These are phyloP conservation scores for Drosophila pegasa DNA, from an alignment of 2,888 invertebrate species.

Conservation along the genomic window DNA sequence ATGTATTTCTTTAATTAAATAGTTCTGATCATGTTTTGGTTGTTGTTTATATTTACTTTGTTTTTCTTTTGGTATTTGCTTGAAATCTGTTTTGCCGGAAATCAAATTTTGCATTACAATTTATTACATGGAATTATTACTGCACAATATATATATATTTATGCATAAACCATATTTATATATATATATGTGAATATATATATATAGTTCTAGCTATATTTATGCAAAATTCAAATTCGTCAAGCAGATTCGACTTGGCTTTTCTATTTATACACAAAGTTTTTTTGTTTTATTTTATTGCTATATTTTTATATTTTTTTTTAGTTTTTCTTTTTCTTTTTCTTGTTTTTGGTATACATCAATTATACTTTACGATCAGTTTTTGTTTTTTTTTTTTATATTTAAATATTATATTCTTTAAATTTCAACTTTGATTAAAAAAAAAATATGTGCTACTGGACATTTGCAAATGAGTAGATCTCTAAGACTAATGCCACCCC, in stretches of 20 bases:
- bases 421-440: slow-evolving; percentile 32
- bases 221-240: slow-evolving; percentile 48
- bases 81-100: slow-evolving; percentile 38
- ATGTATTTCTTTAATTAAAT: slow-evolving; percentile 69
- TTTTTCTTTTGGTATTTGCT: slow-evolving; percentile 16
- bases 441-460: slow-evolving; percentile 51
- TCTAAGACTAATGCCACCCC: slow-evolving; percentile 43
- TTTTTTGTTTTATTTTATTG: slow-evolving; percentile 17
- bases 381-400: slow-evolving; percentile 6
- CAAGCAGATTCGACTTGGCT: slow-evolving; percentile 37
- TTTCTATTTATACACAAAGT: slow-evolving; percentile 49
- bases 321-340: slow-evolving; percentile 20
- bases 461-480: slow-evolving; percentile 45
- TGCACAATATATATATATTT: slow-evolving; percentile 16
- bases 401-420: slow-evolving; percentile 30
- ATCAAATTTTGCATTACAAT: slow-evolving; percentile 53
- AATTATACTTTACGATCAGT: slow-evolving; percentile 57
- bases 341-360: slow-evolving; percentile 65
- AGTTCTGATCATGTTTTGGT: slow-evolving; percentile 32
- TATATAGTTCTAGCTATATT: slow-evolving; percentile 12
- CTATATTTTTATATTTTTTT: slow-evolving; percentile 18
- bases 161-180: slow-evolving; percentile 17
- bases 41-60: slow-evolving; percentile 8
- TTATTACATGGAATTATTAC: slow-evolving; percentile 52
- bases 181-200: slow-evolving; percentile 9